These are phyloP conservation scores for Drosophila aff. DNA, from an alignment of 1,140 invertebrate genomes.

Conservation along the genomic window DNA sequence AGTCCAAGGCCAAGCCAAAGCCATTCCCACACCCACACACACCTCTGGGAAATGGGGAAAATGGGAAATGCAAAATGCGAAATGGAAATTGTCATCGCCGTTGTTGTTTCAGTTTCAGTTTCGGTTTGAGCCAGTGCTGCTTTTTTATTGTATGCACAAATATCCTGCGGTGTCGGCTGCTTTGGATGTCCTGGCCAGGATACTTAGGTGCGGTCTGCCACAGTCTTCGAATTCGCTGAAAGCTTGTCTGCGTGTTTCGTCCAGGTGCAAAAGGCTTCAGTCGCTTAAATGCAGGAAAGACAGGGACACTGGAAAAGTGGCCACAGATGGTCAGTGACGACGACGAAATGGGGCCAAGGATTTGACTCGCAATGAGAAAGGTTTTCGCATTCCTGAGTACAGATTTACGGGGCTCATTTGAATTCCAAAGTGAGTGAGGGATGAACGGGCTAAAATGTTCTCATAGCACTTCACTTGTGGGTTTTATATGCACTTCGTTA, in stretches of 20 bases:
- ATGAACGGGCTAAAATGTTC: slow-evolving; percentile 3
- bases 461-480: neutral
- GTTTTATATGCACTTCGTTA: neutral
- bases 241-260: slow-evolving; percentile 43
- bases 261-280: slow-evolving; percentile 45
- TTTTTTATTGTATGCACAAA: slow-evolving; percentile 57
- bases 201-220: slow-evolving; percentile 45
- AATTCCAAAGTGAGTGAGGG: slow-evolving; percentile 32
- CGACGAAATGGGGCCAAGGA: slow-evolving; percentile 35
- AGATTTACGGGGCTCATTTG: slow-evolving; percentile 31
- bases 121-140: slow-evolving; percentile 11
- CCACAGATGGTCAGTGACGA: slow-evolving; percentile 19
- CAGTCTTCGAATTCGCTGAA: slow-evolving; percentile 30
- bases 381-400: slow-evolving; percentile 43
- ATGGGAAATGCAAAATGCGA: slow-evolving; percentile 22
- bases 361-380: slow-evolving; percentile 31
- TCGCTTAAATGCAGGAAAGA: slow-evolving; percentile 5
- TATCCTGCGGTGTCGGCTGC: slow-evolving; percentile 37
- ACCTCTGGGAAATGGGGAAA: slow-evolving; percentile 21
- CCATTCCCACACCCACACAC: slow-evolving; percentile 15
- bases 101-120: slow-evolving; percentile 32
- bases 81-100: slow-evolving; percentile 48
- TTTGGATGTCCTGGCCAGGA: slow-evolving; percentile 25
- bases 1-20: slow-evolving; percentile 27
- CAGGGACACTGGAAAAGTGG: neutral